These are phyloP conservation scores for Antheraea yamamai DNA, from an alignment of 2,888 invertebrate species.

Conservation along the genomic window DNA sequence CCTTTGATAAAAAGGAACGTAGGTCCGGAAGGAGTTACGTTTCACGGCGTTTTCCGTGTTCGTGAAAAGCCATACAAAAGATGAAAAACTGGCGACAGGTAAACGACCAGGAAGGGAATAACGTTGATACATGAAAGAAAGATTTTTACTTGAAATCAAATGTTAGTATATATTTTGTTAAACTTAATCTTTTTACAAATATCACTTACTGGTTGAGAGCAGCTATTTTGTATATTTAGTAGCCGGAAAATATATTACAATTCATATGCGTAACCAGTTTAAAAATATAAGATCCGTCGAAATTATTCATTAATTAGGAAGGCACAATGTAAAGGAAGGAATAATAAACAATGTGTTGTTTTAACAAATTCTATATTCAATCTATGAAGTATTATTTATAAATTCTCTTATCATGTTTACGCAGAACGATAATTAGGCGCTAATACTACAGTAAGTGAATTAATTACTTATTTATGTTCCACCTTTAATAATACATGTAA, in stretches of 20 bases:
- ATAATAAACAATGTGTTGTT: too few relatives aligned
- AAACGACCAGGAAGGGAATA: constrained; percentile 12
- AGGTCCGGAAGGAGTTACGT: constrained; percentile 15
- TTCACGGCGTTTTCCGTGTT: constrained; percentile 12
- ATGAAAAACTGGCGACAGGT: constrained; percentile 15
- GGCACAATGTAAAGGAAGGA: too few relatives aligned
- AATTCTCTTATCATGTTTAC: too few relatives aligned
- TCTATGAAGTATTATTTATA: neutral
- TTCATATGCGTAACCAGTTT: neutral
- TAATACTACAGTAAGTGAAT: too few relatives aligned
- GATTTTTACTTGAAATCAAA: neutral
- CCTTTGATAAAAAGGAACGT: constrained; percentile 14
- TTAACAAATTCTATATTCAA: neutral
- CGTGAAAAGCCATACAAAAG: constrained; percentile 13
- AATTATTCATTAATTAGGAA: too few relatives aligned
- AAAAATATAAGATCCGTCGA: too few relatives aligned
- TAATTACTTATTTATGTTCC: too few relatives aligned
- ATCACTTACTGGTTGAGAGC: neutral
- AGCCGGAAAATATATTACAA: neutral
- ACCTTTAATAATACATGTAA: too few relatives aligned
- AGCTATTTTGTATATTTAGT: neutral
- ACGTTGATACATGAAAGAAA: constrained; percentile 4
- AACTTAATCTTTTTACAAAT: neutral
- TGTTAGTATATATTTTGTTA: neutral
- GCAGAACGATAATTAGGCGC: too few relatives aligned